A percentile compares a stretch with the other conserved stretches of the same genome.
Conservation (phyloP, 1,140 invertebrate genomes). For the Cotesia glomerata region DNA sequence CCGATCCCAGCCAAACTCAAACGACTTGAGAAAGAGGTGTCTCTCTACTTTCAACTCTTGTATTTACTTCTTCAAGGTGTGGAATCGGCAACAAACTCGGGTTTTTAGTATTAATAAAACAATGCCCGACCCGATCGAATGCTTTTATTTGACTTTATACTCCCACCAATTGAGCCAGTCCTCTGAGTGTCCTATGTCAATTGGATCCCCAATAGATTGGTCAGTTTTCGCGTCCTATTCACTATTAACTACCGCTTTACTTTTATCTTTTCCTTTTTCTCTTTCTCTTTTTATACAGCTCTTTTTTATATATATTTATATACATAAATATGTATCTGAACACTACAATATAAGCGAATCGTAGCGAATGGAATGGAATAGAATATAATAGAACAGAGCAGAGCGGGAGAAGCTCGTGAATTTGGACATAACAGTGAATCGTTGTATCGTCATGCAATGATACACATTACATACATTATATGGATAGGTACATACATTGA, state of each 20-base stretch:
- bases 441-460: too few relatives aligned
- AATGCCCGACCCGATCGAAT: not conserved
- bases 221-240: conserved; percentile 7
- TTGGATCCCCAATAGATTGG: conserved; percentile 4
- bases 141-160: not conserved
- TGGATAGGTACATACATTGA: too few relatives aligned
- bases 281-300: not conserved
- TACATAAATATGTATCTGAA: too few relatives aligned
- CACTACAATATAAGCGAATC: too few relatives aligned
- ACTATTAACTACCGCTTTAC: not conserved
- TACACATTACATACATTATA: too few relatives aligned
- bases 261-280: not conserved
- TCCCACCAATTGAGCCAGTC: not conserved
- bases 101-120: not conserved
- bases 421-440: too few relatives aligned
- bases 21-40: conserved; percentile 22
- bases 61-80: not conserved
- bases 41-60: not conserved
- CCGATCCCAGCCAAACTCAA: conserved; percentile 31
- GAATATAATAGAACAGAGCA: too few relatives aligned
- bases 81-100: too few relatives aligned
- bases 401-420: too few relatives aligned
- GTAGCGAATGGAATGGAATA: too few relatives aligned
- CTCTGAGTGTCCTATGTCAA: not conserved
- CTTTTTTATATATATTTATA: too few relatives aligned